These are phyloP conservation scores for Macrobrachium nipponense DNA, from an alignment of 1,140 invertebrate genomes.

Conservation along the genomic window DNA sequence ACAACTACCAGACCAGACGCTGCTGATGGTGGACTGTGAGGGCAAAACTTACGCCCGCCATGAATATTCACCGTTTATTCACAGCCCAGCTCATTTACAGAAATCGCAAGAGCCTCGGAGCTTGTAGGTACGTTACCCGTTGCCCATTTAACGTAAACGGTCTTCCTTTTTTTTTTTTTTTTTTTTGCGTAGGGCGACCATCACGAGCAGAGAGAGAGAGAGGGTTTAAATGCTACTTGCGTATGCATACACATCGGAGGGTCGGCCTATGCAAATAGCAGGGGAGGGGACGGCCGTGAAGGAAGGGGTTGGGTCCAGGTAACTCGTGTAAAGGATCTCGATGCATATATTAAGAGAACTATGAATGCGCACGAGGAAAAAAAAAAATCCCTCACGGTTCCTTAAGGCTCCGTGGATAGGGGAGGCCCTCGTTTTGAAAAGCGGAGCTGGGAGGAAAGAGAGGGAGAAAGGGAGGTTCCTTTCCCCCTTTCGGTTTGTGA, in stretches of 20 bases:
- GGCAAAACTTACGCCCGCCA: not conserved
- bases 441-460: slow-evolving; percentile 23
- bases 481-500: no score
- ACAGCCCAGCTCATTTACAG: not conserved
- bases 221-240: slow-evolving; percentile 53
- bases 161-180: slow-evolving; percentile 13
- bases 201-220: slow-evolving; percentile 16
- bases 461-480: not conserved
- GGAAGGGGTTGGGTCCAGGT: slow-evolving; percentile 39
- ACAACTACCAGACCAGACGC: slow-evolving; percentile 44
- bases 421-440: slow-evolving; percentile 41
- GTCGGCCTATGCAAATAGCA: slow-evolving; percentile 45
- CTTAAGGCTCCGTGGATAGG: slow-evolving; percentile 30
- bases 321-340: slow-evolving; percentile 55
- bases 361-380: slow-evolving; percentile 31
- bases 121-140: slow-evolving; percentile 40
- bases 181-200: slow-evolving; percentile 7
- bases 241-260: slow-evolving; percentile 41
- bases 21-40: not conserved
- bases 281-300: slow-evolving; percentile 30
- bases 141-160: slow-evolving; percentile 36
- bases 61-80: slow-evolving; percentile 43
- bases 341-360: slow-evolving; percentile 52
- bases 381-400: slow-evolving; percentile 34
- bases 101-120: not conserved